Evolutionary conservation across 2,113 vertebrate species (phyloP).

Genomic region (Limnothrissa miodon): DNA sequence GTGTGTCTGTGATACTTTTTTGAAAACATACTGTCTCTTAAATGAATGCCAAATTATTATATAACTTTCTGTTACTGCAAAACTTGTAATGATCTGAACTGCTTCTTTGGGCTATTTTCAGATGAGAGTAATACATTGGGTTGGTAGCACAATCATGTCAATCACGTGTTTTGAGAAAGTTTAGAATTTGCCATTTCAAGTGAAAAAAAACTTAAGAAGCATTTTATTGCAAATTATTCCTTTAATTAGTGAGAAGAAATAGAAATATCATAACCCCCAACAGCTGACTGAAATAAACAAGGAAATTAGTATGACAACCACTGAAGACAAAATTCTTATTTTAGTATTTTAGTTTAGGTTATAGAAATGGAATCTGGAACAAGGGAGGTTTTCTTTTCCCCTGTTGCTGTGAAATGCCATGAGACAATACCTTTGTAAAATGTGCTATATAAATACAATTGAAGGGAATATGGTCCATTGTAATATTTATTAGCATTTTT

Average conservation of each 20-base stretch:
- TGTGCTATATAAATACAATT: background rate
- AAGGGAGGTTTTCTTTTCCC: too few relatives aligned
- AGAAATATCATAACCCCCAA: background rate
- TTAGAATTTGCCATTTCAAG: too few relatives aligned
- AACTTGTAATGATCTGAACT: too few relatives aligned
- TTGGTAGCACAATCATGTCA: too few relatives aligned
- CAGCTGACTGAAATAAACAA: background rate
- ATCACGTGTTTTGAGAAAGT: too few relatives aligned
- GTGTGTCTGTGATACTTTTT: conserved; percentile 22
- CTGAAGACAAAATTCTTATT: background rate
- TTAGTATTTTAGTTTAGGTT: too few relatives aligned
- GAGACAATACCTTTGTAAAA: too few relatives aligned
- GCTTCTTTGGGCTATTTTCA: too few relatives aligned
- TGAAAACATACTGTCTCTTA: background rate
- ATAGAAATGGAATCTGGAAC: background rate
- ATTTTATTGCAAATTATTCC: too few relatives aligned
- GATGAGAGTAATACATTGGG: too few relatives aligned
- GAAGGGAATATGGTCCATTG: background rate
- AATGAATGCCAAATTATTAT: background rate
- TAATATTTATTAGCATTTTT: background rate
- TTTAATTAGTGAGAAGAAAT: background rate
- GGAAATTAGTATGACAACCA: background rate
- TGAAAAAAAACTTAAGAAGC: too few relatives aligned
- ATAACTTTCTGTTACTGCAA: background rate
- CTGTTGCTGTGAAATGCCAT: too few relatives aligned